Conservation (phyloP, 2,113 vertebrate species). For the Xerus inauris region DNA sequence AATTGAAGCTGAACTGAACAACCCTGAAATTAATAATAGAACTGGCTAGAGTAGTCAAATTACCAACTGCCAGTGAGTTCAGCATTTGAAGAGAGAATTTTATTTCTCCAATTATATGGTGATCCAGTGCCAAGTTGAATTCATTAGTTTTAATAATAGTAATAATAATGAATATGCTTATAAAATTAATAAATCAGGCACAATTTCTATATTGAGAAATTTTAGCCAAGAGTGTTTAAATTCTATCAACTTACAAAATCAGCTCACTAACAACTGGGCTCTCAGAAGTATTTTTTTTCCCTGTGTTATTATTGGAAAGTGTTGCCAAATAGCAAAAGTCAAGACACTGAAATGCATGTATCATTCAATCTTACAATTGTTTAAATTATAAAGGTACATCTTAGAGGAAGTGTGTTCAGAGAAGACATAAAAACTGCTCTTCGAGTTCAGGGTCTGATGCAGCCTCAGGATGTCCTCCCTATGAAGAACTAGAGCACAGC, state of each 20-base stretch:
- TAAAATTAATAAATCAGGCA: constrained; percentile 69
- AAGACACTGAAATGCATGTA: background rate
- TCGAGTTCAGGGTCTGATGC: background rate
- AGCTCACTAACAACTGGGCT: constrained; percentile 10
- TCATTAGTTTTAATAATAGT: constrained; percentile 72
- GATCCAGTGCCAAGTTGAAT: constrained; percentile 72
- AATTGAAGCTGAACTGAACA: constrained; percentile 75
- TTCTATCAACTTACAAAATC: constrained; percentile 35
- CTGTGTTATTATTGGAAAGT: background rate
- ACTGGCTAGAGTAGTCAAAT: constrained; percentile 63
- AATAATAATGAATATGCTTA: constrained; percentile 71
- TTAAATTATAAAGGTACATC: constrained; percentile 10
- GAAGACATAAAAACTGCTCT: constrained; percentile 8
- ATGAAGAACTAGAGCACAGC: background rate
- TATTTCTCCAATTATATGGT: constrained; percentile 76
- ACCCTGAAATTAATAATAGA: constrained; percentile 77
- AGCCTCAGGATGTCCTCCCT: background rate
- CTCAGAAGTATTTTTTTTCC: background rate
- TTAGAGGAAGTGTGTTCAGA: background rate
- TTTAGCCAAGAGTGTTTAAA: constrained; percentile 49
- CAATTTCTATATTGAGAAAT: constrained; percentile 51
- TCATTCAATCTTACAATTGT: constrained; percentile 10
- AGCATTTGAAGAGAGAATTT: constrained; percentile 67
- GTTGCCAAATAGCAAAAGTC: background rate
- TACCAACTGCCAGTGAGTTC: constrained; percentile 58